Base-by-base conservation (phyloP, 2,113 vertebrate genomes). In the Perca schrenkii region DNA sequence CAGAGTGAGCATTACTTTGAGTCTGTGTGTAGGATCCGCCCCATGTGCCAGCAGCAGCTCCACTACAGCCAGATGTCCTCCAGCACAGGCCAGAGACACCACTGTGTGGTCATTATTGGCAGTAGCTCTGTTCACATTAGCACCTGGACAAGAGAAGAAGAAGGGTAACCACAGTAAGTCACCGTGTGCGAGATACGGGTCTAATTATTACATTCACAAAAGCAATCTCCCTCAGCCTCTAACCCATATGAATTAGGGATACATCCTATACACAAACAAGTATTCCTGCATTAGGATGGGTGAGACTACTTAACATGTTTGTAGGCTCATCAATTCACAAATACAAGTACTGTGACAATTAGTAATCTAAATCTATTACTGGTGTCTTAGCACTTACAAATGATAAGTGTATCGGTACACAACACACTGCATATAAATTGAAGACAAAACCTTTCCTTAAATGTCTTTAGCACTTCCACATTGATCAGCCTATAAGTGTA, bases 21-120 rank as follows among this genome's bases (percentile, higher is more conserved):
- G 97, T 91, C 98, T 97, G 93, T 99, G 98, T 78, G 98, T 99
- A 58, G 98, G 98, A 91, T 99, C 98, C 11, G 98, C 98, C 66
- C 98, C 98, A 19, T 99, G 98, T 62, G 98, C 98, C 94, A 99
- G 94, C 28, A 99, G 95, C 83, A 99, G 95, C 93, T 99, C 98
- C 87, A 99, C 98, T 49, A 99, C 98, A 43, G 98, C 97, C 88
- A 99, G 93, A 94, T 99, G 98, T 56, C 98, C 98, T 77, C 98
- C 98, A 3, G 98, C 98, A 87, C 98, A 99, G 50, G 98, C 98
- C 92, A 99, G 94, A 0, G 98, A 99, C 89, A 99, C 97, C 80
- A 99, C 98, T n/a, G 98, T 99, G 94, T 99, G 98, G 94, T 99
- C 98, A 76, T 99, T 99, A 90, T 99, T 99, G 84, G 98, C 97